Percentiles rank a stretch among this genome's conserved stretches.
These are phyloP conservation scores for Podocnemis expansa DNA, from an alignment of 2,113 vertebrate genomes.

Conservation along the genomic window DNA sequence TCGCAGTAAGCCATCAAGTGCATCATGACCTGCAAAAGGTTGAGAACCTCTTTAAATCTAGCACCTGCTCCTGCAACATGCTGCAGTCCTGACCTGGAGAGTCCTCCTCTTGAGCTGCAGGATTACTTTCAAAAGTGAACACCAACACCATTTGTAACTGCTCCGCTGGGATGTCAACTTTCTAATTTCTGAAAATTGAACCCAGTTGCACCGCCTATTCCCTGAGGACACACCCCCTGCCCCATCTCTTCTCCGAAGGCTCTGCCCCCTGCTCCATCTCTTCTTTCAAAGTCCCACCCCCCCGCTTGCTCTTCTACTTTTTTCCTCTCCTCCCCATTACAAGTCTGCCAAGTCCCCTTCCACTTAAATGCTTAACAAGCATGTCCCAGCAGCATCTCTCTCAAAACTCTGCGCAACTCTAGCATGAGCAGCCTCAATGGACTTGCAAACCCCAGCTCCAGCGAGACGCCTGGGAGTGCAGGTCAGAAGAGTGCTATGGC, in stretches of 20 bases:
- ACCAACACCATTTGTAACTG: neutral
- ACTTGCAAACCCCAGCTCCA: neutral
- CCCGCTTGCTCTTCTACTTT: neutral
- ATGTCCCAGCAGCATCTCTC: no score
- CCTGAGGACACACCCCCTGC: no score
- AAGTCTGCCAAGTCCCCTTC: no score
- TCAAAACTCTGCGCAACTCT: neutral
- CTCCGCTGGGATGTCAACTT: neutral
- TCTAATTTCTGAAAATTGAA: neutral
- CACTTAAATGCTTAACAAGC: no score
- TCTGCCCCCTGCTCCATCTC: neutral
- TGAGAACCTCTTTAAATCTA: no score
- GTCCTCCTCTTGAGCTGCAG: neutral
- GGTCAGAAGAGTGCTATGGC: neutral
- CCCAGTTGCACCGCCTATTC: no score
- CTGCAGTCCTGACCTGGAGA: fast-evolving
- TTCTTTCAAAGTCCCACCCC: neutral
- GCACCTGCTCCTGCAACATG: neutral
- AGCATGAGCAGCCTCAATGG: neutral
- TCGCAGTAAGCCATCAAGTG: no score
- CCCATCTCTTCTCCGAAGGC: neutral
- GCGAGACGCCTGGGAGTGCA: neutral
- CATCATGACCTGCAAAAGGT: no score
- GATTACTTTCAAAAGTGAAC: neutral
- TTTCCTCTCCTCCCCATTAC: no score